Conservation (phyloP, 2,888 invertebrate species). For the Clunio marinus region DNA sequence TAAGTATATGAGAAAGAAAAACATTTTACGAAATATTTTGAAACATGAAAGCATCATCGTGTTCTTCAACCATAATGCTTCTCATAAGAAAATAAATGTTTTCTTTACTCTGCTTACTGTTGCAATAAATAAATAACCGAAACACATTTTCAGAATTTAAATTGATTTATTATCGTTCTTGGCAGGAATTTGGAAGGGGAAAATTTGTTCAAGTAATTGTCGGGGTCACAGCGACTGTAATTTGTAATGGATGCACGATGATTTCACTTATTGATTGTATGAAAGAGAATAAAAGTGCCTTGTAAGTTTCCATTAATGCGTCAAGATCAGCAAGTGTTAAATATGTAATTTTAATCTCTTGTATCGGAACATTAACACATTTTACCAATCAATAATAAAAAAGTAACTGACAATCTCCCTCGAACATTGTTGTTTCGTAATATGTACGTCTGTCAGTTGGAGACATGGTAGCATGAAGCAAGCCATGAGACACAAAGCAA, state of each 20-base stretch:
- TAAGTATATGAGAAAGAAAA: too few species aligned
- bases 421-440: too few species aligned
- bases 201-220: conserved; percentile 32
- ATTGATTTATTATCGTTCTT: conserved; percentile 29
- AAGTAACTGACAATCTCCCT: too few species aligned
- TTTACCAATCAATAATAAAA: too few species aligned
- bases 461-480: too few species aligned
- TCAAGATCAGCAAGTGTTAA: too few species aligned
- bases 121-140: not conserved
- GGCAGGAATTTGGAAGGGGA: not conserved
- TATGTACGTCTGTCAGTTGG: too few species aligned
- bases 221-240: not conserved
- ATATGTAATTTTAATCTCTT: too few species aligned
- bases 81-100: not conserved
- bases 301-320: too few species aligned
- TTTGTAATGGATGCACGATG: not conserved
- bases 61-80: not conserved
- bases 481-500: too few species aligned
- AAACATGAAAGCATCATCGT: not conserved
- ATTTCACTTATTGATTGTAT: not conserved
- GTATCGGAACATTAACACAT: too few species aligned
- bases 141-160: conserved; percentile 14
- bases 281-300: too few species aligned
- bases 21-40: not conserved
- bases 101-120: not conserved